Evolutionary conservation across 53 echinoderm and acorn worm genomes (phyloP).

Genomic region (Echinarachnius parma): DNA sequence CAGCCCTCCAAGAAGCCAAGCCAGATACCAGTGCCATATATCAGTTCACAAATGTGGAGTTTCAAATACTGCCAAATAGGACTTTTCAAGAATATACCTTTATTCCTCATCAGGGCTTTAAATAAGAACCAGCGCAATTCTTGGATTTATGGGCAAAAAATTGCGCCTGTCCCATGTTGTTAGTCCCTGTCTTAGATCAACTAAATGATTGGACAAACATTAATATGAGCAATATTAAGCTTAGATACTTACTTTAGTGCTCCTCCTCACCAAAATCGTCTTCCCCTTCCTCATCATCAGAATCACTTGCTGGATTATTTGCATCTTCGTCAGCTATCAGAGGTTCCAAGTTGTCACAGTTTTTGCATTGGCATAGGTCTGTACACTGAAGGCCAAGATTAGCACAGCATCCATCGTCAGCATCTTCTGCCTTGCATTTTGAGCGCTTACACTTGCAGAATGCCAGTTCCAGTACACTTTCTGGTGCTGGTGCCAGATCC

Average conservation of each 20-base stretch:
- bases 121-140: neutral
- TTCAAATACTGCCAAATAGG: too few relatives aligned
- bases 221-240: neutral
- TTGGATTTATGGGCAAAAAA: neutral
- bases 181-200: neutral
- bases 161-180: neutral
- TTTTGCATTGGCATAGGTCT: constrained; percentile 25
- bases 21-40: too few relatives aligned
- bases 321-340: neutral
- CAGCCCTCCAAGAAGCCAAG: too few relatives aligned
- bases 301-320: neutral
- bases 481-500: constrained; percentile 40
- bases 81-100: too few relatives aligned
- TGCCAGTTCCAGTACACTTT: constrained; percentile 44
- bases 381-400: constrained; percentile 24
- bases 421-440: constrained; percentile 10
- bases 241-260: neutral
- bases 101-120: constrained; percentile 1
- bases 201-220: neutral
- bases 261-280: constrained; percentile 39
- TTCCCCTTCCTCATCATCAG: constrained; percentile 24
- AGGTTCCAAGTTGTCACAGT: constrained; percentile 24
- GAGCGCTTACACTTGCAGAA: constrained; percentile 36
- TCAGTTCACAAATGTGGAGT: too few relatives aligned
- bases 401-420: constrained; percentile 20